Base-by-base conservation (phyloP, 2,113 vertebrate genomes). In the Aegithalos caudatus region DNA sequence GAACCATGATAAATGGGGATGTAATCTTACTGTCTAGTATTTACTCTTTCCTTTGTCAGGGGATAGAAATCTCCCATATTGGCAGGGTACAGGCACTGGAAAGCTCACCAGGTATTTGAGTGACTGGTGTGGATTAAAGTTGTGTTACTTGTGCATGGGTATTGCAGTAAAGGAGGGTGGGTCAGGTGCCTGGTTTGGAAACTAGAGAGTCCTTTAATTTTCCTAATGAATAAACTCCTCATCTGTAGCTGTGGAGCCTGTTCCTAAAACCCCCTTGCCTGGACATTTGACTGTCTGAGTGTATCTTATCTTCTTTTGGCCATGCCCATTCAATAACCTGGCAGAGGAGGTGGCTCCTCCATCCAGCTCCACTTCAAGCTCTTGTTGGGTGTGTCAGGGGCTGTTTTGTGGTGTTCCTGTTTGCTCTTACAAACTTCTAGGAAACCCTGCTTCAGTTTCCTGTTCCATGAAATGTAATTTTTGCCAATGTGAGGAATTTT, bases 321-420 rank as follows among this genome's bases (percentile, higher is more conserved):
- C 0, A 0, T 84, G 65, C 17, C 56, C 7, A 0, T 58, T 66
- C 35, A 31, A 0, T 81, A 20, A 31, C 4, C 27, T 91, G 54
- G 29, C 33, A 15, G 47, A 50, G 74, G 45, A 72, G 24, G 11
- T 23, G 76, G 24, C 21, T 83, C 31, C 71, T 51, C 1, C 0
- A 12, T 38, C 42, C 5, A 20, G 1, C 54, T 48, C 42, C 23
- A 9, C 3, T 25, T 53, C 0, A 2, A 17, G 19, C 60, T 60
- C 24, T 31, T 24, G 11, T 35, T 57, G 35, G 40, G 38, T 69
- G 29, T 69, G 18, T 40, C 8, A 7, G 37, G 51, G 40, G 38
- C 66, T 37, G 19, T 81, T 76, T 25, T 4, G 9, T 67, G 58
- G 7, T 62, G 57, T 64, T 90, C 35, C 73, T 84, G 24, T 28